A percentile compares a stretch with the other conserved stretches of the same genome.
These are phyloP conservation scores for Sebastiscus albofasciatus DNA, from an alignment of 2,797 vertebrate species.

Conservation along the genomic window DNA sequence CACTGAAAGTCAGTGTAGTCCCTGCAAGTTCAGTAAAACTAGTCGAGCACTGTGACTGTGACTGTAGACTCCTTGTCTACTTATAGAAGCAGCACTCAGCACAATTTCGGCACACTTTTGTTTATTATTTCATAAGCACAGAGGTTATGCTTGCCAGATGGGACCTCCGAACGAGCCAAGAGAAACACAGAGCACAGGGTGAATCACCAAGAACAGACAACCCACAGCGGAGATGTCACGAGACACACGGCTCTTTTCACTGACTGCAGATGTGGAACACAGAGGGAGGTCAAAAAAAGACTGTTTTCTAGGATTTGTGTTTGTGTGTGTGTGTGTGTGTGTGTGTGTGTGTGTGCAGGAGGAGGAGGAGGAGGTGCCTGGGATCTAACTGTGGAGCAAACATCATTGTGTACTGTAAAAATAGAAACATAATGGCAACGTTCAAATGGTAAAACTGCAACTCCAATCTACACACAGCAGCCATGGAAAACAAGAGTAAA, in stretches of 20 bases:
- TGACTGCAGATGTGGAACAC: conserved; percentile 53
- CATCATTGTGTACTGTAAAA: background rate
- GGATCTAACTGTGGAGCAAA: conserved; percentile 22
- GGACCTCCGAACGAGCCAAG: conserved; percentile 59
- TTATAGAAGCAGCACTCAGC: conserved; percentile 53
- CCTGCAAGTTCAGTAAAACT: conserved; percentile 23
- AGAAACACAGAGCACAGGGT: conserved; percentile 58
- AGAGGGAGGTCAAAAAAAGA: background rate
- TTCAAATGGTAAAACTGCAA: background rate
- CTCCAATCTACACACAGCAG: background rate
- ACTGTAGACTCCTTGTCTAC: conserved; percentile 19
- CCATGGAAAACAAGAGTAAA: background rate
- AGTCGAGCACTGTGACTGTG: background rate
- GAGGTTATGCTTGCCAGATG: conserved; percentile 71
- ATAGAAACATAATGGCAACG: background rate
- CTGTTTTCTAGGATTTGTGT: conserved; percentile 16
- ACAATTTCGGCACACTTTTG: conserved; percentile 53
- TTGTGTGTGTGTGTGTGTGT: background rate
- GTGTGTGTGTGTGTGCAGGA: background rate
- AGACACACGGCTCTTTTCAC: conserved; percentile 45
- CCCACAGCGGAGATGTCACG: conserved; percentile 41
- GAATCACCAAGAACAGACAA: conserved; percentile 49
- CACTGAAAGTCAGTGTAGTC: background rate
- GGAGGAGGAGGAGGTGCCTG: background rate
- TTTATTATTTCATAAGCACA: conserved; percentile 72